Percentiles rank a stretch among this genome's conserved stretches.
Evolutionary conservation across 2,113 vertebrate genomes (phyloP).

Genomic region (Salvelinus sp.): DNA sequence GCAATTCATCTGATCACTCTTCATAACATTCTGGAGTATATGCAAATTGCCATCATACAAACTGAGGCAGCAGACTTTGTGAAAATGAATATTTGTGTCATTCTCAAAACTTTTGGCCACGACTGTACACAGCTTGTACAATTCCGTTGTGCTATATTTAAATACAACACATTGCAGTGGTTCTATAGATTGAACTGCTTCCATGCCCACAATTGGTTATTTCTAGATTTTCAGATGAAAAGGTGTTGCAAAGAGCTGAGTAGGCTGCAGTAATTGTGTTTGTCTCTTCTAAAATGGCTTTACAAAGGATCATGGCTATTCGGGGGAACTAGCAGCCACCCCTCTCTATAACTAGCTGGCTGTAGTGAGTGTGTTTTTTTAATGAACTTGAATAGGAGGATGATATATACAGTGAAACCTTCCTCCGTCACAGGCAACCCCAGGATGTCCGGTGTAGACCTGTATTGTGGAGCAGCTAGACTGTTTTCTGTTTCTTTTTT

Average conservation of each 20-base stretch:
- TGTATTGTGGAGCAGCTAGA: not conserved
- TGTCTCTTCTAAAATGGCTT: constrained; percentile 17
- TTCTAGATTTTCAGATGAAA: constrained; percentile 17
- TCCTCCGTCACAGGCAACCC: not conserved
- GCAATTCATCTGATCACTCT: too few relatives aligned
- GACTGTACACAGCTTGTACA: not conserved
- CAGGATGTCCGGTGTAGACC: not conserved
- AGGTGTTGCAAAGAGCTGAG: constrained; percentile 12
- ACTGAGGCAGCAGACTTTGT: too few relatives aligned
- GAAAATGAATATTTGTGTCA: too few relatives aligned
- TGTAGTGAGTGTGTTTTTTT: not conserved
- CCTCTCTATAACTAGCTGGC: not conserved
- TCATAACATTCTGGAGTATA: too few relatives aligned
- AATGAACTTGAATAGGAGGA: constrained; percentile 33
- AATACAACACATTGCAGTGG: constrained; percentile 1
- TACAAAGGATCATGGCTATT: constrained; percentile 20
- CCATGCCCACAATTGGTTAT: constrained; percentile 34
- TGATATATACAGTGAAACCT: constrained; percentile 20
- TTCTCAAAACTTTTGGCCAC: too few relatives aligned
- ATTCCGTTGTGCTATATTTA: constrained; percentile 27
- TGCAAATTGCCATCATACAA: too few relatives aligned
- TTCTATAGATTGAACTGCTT: constrained; percentile 25
- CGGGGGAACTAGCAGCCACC: not conserved
- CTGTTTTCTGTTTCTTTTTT: not conserved
- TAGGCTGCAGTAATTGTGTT: constrained; percentile 32